Evolutionary conservation across 2,888 invertebrate species (phyloP), one percentile per base, ranked within the genome.

Genomic region (Xanthorhoe designata): DNA sequence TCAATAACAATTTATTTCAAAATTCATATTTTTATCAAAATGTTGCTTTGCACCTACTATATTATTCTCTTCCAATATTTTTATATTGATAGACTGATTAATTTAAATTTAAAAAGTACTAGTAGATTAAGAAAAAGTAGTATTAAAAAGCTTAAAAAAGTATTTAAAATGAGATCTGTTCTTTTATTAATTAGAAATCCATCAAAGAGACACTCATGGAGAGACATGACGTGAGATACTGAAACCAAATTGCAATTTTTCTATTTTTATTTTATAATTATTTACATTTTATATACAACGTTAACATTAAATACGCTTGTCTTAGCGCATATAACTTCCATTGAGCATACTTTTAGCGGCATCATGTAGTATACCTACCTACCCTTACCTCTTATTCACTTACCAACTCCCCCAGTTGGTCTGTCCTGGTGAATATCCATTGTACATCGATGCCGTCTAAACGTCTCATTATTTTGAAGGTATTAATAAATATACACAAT

Each of bases 261-360:
- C 91, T 91, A 91, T 91, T 89, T 90, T 86, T 81, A 87, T 84
- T 91, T 90, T 88, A 85, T 85, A 82, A 51, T 70, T 89, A 90
- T 90, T 89, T 92, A 92, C 92, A 92, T 88, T 88, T 90, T 92
- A 92, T 92, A 86, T 92, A 92, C 92, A 92, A 88, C 76, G 75
- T 89, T 87, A 79, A 77, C 74, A 84, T 85, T 85, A 84, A 85
- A 82, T 84, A 82, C 87, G 83, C 85, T 73, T 80, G 75, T 79
- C 78, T 80, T 78, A 71, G 78, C 81, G 83, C 32, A 32, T 85
- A 81, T 76, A 76, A 84, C 86, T 86, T 86, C 17, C 71, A 81
- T 91, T 91, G 92, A 92, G 91, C 92, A 91, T 87, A 77, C 78
- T 70, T 78, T 78, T 78, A 71, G 76, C 76, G 59, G 65, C 69